Evolutionary conservation across 1,140 invertebrate genomes (phyloP).

Genomic region (Lepidurus apus): DNA sequence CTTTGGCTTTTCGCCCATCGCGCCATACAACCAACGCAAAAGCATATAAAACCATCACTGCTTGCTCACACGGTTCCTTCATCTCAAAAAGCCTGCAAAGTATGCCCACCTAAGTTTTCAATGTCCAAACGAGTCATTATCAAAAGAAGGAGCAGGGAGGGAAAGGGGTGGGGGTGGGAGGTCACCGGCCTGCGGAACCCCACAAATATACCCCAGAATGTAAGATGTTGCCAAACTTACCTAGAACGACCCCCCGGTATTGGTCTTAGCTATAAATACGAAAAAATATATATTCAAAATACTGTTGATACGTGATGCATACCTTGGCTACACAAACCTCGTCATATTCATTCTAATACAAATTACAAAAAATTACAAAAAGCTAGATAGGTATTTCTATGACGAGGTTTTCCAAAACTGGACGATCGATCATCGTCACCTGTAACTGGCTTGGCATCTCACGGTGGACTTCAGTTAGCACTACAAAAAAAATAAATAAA

Average conservation of each 20-base stretch:
- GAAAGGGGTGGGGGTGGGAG: neutral
- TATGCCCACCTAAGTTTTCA: conserved; percentile 19
- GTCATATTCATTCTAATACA: neutral
- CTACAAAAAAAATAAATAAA: neutral
- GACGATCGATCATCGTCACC: neutral
- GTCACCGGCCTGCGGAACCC: neutral
- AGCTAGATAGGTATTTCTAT: neutral
- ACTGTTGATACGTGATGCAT: neutral
- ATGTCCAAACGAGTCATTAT: conserved; percentile 3
- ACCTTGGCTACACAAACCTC: neutral
- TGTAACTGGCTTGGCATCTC: neutral
- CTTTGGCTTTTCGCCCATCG: neutral
- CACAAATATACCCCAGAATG: conserved; percentile 1
- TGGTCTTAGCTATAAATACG: conserved; percentile 18
- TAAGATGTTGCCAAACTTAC: neutral
- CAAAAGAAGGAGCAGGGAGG: neutral
- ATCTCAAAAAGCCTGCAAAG: neutral
- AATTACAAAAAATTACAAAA: neutral
- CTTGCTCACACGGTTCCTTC: neutral
- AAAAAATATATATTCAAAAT: neutral
- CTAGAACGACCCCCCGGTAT: neutral
- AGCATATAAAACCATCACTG: conserved; percentile 19
- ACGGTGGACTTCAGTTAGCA: neutral
- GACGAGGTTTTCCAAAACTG: neutral
- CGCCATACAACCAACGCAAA: conserved; percentile 8